Evolutionary conservation across 2,888 invertebrate genomes (phyloP), one percentile per base, ranked within the genome.

Genomic region (Rotaria sp.): DNA sequence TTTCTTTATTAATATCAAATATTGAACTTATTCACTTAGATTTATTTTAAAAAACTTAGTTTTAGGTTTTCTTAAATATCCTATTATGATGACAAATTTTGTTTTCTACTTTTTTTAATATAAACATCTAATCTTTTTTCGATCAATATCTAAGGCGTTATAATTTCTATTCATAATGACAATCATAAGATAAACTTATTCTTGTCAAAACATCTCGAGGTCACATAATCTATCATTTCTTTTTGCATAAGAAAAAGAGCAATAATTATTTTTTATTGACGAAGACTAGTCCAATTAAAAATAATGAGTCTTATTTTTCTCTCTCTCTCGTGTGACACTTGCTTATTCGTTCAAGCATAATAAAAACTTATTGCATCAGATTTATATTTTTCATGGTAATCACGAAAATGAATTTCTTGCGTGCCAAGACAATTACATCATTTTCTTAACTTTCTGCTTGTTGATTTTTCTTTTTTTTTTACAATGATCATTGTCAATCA

Each of bases 191-290:
- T 67, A 35, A 67, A 67, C 35, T 67, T 67, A 67, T 67, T 67
- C 67, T 67, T 67, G 67, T 67, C 35, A 67, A 67, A 67, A 67
- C 35, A 67, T 67, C 67, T 67, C 35, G 35, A 67, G 67, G 67
- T 67, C 67, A 67, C 21, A 35, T 67, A 67, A 67, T 67, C 67
- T 67, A 67, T 67, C 67, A 67, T 67, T 67, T 67, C 67, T 67
- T 67, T n/a, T 67, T 67, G 38, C 67, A 67, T 67, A 67, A 67
- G 67, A 67, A 67, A 67, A 67, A 30, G 67, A 67, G 35, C 67
- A 67, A 67, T 67, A 67, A 67, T 67, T 67, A 67, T 67, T 67
- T 67, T 67, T 67, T 67, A 38, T 67, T 67, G 67, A 35, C 35
- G 35, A 35, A 4, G 21, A 67, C 67, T 35, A 67, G 67, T 67